phyloP scores from a whole-genome alignment of 2,888 invertebrate species.

The Drosophila histrio region DNA sequence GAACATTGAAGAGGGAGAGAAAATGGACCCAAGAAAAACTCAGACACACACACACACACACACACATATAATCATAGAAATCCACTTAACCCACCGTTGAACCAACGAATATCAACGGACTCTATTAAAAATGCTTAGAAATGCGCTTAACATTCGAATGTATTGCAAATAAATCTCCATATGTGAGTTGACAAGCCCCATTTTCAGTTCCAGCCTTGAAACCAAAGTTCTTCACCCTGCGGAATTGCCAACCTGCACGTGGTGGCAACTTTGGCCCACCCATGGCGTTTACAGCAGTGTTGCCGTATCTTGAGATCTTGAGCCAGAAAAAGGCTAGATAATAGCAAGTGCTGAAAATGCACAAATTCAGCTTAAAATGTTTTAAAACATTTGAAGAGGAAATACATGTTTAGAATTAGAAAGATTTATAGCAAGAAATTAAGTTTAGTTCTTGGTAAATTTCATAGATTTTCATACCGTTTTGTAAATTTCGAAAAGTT shows the following conservation, averaged over 20 bases:
- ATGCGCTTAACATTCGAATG: constrained; percentile 70
- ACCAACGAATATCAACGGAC: constrained; percentile 42
- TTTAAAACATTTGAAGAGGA: too few species aligned
- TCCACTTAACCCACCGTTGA: constrained; percentile 49
- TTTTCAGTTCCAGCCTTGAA: not conserved
- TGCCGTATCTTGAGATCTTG: constrained; percentile 4
- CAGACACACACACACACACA: constrained; percentile 1
- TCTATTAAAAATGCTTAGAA: constrained; percentile 79
- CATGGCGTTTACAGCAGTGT: constrained; percentile 10
- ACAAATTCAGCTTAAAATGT: not conserved
- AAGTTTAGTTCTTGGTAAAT: too few species aligned
- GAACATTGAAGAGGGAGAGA: not conserved
- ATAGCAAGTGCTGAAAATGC: not conserved
- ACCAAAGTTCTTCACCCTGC: not conserved
- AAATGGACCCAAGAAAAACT: not conserved
- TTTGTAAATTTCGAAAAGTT: not conserved
- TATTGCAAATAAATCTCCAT: constrained; percentile 72
- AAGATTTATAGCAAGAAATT: too few species aligned
- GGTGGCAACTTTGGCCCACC: not conserved
- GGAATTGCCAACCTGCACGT: not conserved
- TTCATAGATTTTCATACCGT: not conserved
- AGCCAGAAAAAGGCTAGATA: constrained; percentile 7
- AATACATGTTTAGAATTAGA: too few species aligned
- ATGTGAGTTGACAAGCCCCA: constrained; percentile 68
- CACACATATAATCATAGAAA: not conserved